Base-by-base conservation (phyloP, 2,113 vertebrate genomes). In the Melanocharis versteri region DNA sequence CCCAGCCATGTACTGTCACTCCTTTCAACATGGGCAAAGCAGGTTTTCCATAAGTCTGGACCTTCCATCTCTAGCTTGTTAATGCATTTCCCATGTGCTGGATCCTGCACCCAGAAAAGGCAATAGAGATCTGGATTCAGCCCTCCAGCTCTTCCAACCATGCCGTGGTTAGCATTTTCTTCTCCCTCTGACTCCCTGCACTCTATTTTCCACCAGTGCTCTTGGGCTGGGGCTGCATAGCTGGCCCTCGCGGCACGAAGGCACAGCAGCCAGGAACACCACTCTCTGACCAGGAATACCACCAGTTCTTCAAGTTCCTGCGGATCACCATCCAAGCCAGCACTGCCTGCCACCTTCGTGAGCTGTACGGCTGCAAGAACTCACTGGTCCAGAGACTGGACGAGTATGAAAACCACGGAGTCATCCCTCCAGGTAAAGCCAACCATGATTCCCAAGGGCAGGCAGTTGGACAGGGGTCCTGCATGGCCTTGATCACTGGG, bases 391-490 rank as follows among this genome's bases (percentile, higher is more conserved):
- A 8, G 65, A 73, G 27, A 31, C 45, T 97, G 79, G 97, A 97
- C 2, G 13, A 81, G 73, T 96, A 97, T 0, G 96, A 97, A 93
- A 97, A 97, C 70, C 97, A 97, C 0, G 95, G 96, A 79, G 20
- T 56, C 40, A 83, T 97, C 45, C 96, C 97, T 73, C 5, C 89
- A 26, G 96, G 96, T 97, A 97, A 96, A 92, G 61, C 57, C 8
- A 6, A 40, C 21, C 1, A 0, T 13, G 47, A 48, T 27, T 69
- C 28, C 70, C 54, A 66, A 44, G 39, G 27, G 42, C 68, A 83
- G n/a, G 44, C 21, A 53, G 45, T 30, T 6, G 30, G 20, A 57
- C 15, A 18, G 28, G 39, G 19, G 15, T n/a, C 27, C 77, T 53
- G 17, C 61, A 50, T 0, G 8, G 76, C 42, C 42, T 15, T 54